Percentiles rank a stretch among this genome's conserved stretches.
phyloP scores from a whole-genome alignment of 2,797 vertebrate species.

The Enteromius unitaeniatus region DNA sequence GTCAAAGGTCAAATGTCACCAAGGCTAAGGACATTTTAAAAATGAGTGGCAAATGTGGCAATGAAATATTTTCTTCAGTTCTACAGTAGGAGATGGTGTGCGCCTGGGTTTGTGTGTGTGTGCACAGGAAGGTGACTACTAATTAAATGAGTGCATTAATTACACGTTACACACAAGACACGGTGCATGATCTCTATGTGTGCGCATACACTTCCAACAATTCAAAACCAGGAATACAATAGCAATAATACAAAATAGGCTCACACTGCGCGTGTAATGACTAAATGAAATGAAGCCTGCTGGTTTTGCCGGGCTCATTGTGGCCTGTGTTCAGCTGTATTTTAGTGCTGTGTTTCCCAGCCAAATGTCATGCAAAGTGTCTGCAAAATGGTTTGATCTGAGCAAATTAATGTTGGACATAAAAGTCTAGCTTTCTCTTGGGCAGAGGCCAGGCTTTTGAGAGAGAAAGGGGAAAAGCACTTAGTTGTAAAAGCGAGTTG shows the following conservation, averaged over 20 bases:
- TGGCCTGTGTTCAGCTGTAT: constrained; percentile 45
- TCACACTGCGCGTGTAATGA: constrained; percentile 27
- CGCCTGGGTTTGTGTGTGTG: not conserved
- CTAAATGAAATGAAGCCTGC: constrained; percentile 39
- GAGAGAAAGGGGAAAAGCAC: constrained; percentile 51
- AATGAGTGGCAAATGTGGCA: constrained; percentile 73
- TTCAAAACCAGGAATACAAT: constrained; percentile 17
- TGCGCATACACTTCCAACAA: not conserved
- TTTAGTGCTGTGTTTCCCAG: constrained; percentile 44
- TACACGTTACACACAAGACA: constrained; percentile 6
- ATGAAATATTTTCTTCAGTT: constrained; percentile 72
- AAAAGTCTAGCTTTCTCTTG: constrained; percentile 53
- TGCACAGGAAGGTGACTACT: constrained; percentile 19
- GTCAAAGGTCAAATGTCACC: constrained; percentile 88
- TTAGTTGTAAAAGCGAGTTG: constrained; percentile 49
- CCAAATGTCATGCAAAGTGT: constrained; percentile 57
- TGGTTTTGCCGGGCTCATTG: constrained; percentile 30
- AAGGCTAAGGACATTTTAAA: constrained; percentile 65
- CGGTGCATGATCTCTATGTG: constrained; percentile 21
- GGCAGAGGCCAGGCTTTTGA: constrained; percentile 55
- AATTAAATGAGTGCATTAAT: constrained; percentile 32
- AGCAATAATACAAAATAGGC: constrained; percentile 27
- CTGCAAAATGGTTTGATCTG: constrained; percentile 53
- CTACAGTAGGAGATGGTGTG: not conserved
- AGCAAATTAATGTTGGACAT: constrained; percentile 63